Base-by-base conservation (phyloP, 2,113 vertebrate species). In the Cyanoderma ruficeps region DNA sequence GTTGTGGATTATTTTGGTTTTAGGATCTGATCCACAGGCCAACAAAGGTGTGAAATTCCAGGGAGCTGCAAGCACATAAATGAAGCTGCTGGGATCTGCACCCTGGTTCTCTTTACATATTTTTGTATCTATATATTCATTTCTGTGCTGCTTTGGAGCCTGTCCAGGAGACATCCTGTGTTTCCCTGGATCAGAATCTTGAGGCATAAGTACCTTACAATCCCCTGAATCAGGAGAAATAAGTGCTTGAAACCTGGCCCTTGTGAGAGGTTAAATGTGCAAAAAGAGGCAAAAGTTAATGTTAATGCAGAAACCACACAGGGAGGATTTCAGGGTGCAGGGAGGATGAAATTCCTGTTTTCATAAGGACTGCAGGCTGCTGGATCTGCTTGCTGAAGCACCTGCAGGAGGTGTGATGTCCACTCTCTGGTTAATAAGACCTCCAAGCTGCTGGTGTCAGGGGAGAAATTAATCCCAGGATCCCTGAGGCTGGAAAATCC, bases 31-130 rank as follows among this genome's bases (percentile, higher is more conserved):
- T 65, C 71, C 60, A 31, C 22, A 78, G 55, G 39, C 28, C n/a
- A 15, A 9, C 1, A 3, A 46, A 17, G 3, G 5, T 0, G 0
- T 47, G 44, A 35, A 42, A 23, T 63, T 2, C 1, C 4, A 1
- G 42, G 49, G 33, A 70, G 35, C 33, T 78, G 41, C 15, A 55
- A 75, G 47, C 20, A 28, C 18, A 4, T 57, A 63, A 77, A 27
- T 25, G 46, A 57, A 9, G 4, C 57, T 72, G 49, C 55, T 68
- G 57, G 70, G 39, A 28, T 47, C 21, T 25, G 10, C 31, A 23
- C 68, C 17, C 37, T 69, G 44, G 23, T 6, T 70, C 12, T 79
- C 15, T 57, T 63, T 39, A 44, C 3, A 2, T 15, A 5, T 18
- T 31, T 52, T 20, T 33, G 3, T 35, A 17, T 18, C 20, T 11